These are phyloP conservation scores for Anoplopoma fimbria DNA, from an alignment of 2,113 vertebrate species.

Conservation along the genomic window DNA sequence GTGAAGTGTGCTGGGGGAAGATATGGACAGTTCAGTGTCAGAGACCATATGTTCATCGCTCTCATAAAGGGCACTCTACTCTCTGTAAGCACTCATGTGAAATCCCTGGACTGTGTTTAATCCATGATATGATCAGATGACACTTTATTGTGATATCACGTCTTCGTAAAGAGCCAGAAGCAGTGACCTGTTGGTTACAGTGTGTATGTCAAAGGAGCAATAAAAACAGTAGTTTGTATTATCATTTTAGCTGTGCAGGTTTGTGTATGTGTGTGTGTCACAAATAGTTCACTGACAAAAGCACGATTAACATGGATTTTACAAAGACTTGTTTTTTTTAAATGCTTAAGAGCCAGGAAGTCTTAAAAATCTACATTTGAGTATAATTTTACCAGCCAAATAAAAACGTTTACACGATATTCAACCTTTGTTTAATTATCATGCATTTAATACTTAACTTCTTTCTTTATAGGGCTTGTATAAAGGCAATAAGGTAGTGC, in stretches of 20 bases:
- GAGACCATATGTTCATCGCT: conserved; percentile 23
- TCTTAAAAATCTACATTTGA: neutral
- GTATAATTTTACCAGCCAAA: neutral
- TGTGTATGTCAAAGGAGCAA: neutral
- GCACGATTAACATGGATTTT: neutral
- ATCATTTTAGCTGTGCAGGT: neutral
- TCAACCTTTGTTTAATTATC: neutral
- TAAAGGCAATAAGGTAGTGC: neutral
- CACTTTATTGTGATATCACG: neutral
- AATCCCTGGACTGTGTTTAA: conserved; percentile 32
- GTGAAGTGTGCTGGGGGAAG: conserved; percentile 2
- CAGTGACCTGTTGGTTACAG: neutral
- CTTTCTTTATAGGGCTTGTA: neutral
- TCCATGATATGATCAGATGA: conserved; percentile 38
- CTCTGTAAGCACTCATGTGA: conserved; percentile 17
- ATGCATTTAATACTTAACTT: neutral
- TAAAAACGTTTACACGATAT: neutral
- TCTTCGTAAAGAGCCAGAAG: neutral
- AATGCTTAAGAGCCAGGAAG: neutral
- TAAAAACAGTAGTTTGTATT: neutral
- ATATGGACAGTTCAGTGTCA: conserved; percentile 26
- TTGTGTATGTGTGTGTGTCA: conserved; percentile 16
- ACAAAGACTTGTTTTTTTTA: neutral
- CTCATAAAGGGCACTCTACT: conserved; percentile 18
- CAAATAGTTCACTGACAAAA: neutral